Conservation (phyloP, 2,113 vertebrate species). For the Malurus alboscapulatus region DNA sequence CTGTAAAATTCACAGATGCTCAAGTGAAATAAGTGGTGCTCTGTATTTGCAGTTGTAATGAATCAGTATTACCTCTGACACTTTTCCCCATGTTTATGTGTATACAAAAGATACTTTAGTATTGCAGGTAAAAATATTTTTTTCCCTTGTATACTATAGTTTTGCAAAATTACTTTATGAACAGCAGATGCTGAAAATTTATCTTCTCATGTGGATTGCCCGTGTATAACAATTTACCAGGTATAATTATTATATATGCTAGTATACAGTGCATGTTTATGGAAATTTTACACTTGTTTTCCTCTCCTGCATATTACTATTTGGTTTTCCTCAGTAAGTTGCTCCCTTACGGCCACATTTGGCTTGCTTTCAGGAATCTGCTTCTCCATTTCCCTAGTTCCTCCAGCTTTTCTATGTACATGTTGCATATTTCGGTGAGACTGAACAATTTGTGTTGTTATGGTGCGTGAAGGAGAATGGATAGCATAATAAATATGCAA, state of each 20-base stretch:
- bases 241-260: not conserved
- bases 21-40: not conserved
- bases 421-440: rapidly evolving
- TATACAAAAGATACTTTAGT: not conserved
- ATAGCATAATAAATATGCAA: not conserved
- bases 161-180: not conserved
- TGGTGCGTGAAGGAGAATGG: not conserved
- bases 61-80: not conserved
- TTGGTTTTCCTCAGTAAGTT: not conserved
- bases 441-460: not conserved
- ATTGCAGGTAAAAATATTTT: not conserved
- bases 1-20: not conserved
- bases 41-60: not conserved
- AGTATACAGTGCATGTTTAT: not conserved
- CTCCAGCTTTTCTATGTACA: not conserved
- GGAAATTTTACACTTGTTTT: not conserved
- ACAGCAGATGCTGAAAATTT: not conserved
- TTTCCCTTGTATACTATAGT: not conserved
- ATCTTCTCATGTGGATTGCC: not conserved
- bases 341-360: not conserved
- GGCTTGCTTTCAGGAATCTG: not conserved
- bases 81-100: not conserved
- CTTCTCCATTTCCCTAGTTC: not conserved
- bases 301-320: not conserved
- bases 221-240: not conserved